Conservation (phyloP, 2,797 vertebrate genomes). For the Synanceia verrucosa region DNA sequence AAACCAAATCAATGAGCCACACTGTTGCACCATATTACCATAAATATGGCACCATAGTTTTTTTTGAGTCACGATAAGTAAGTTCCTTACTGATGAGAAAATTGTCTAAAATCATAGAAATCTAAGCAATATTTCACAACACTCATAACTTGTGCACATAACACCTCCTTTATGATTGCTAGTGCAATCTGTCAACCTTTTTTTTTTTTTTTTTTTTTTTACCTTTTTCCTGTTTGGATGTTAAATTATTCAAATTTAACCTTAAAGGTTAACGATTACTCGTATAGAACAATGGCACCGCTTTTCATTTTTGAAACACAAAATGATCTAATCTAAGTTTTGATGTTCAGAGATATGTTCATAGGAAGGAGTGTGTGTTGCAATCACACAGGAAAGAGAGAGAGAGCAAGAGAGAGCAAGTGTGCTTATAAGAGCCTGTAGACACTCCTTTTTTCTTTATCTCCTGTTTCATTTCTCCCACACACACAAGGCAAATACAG, state of each 20-base stretch:
- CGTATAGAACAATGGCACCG: no score
- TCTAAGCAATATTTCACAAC: no score
- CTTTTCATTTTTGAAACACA: no score
- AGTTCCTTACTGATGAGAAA: neutral
- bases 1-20: neutral
- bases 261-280: neutral
- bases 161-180: no score
- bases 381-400: slow-evolving; percentile 40
- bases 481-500: slow-evolving; percentile 26
- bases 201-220: no score
- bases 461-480: slow-evolving; percentile 34
- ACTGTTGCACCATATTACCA: neutral
- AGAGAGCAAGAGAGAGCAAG: slow-evolving; percentile 10
- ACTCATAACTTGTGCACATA: no score
- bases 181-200: no score
- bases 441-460: slow-evolving; percentile 57
- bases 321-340: no score
- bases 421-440: slow-evolving; percentile 5
- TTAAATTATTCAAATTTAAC: neutral
- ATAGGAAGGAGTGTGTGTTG: slow-evolving; percentile 38
- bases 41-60: neutral
- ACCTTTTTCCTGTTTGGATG: neutral
- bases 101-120: neutral
- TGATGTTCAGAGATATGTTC: slow-evolving; percentile 12
- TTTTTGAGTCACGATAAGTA: neutral